Conservation (phyloP, 2,797 vertebrate species). For the Oceanodroma leucorhoa region DNA sequence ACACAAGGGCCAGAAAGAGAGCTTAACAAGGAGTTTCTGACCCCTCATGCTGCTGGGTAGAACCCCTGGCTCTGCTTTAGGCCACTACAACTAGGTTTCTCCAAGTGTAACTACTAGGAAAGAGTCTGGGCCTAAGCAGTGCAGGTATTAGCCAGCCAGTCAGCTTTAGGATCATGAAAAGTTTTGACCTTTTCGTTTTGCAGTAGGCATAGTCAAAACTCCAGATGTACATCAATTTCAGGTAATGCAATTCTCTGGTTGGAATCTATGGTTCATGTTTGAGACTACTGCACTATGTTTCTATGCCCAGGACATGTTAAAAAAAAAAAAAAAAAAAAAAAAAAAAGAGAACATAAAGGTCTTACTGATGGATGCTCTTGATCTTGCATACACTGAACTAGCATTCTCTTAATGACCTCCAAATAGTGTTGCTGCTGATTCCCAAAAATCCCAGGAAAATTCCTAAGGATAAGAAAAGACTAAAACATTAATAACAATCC, state of each 20-base stretch:
- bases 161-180: neutral
- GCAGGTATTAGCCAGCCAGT: neutral
- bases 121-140: neutral
- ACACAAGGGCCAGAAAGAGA: neutral
- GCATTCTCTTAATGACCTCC: slow-evolving; percentile 98
- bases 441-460: slow-evolving; percentile 98
- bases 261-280: neutral
- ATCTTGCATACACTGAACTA: slow-evolving; percentile 98
- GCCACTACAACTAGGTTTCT: neutral
- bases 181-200: neutral
- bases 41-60: neutral
- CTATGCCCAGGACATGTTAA: neutral
- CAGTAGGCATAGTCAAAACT: neutral
- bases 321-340: neutral
- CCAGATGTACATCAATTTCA: neutral
- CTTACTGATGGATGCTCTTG: slow-evolving; percentile 91
- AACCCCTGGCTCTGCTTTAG: neutral
- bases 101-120: neutral
- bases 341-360: neutral
- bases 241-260: neutral
- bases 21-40: neutral
- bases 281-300: neutral
- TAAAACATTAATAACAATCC: neutral
- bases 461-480: slow-evolving; percentile 78
- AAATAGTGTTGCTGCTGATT: slow-evolving; percentile 98